Evolutionary conservation across 1,140 invertebrate species (phyloP).

Genomic region (Macrocentrus cingulum): DNA sequence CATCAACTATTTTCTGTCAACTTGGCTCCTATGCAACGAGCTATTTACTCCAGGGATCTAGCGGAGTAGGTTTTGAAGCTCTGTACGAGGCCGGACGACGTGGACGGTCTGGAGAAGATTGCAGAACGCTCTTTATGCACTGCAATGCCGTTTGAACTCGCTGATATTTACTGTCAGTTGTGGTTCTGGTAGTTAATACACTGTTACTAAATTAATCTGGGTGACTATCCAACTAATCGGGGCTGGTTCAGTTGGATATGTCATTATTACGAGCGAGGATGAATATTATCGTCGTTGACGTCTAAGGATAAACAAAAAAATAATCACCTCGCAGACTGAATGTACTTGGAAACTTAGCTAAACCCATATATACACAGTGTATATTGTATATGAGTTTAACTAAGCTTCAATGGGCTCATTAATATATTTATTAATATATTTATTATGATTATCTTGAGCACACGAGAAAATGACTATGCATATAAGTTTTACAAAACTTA

Average conservation of each 20-base stretch:
- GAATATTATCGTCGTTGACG: too few relatives aligned
- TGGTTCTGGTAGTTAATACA: constrained; percentile 1
- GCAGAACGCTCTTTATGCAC: constrained; percentile 76
- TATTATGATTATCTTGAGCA: constrained; percentile 10
- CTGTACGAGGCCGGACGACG: constrained; percentile 81
- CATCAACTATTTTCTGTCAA: constrained; percentile 86
- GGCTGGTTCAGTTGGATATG: too few relatives aligned
- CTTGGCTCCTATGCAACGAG: constrained; percentile 87
- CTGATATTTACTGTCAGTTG: background rate
- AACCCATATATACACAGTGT: constrained; percentile 2
- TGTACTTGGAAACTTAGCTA: constrained; percentile 25
- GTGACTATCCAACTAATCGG: background rate
- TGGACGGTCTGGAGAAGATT: constrained; percentile 81
- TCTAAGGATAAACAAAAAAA: constrained; percentile 17
- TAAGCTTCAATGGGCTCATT: constrained; percentile 26
- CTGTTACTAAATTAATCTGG: background rate
- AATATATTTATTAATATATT: constrained; percentile 45
- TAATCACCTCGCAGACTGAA: constrained; percentile 36
- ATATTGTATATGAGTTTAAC: constrained; percentile 17
- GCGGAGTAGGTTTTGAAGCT: constrained; percentile 73
- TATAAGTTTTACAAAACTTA: background rate
- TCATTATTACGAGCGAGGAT: too few relatives aligned
- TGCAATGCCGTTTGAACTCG: constrained; percentile 81
- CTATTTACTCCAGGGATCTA: constrained; percentile 76
- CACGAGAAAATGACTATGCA: background rate